These are phyloP conservation scores for Tipula lateralis DNA, from an alignment of 2,888 invertebrate species.

Conservation along the genomic window DNA sequence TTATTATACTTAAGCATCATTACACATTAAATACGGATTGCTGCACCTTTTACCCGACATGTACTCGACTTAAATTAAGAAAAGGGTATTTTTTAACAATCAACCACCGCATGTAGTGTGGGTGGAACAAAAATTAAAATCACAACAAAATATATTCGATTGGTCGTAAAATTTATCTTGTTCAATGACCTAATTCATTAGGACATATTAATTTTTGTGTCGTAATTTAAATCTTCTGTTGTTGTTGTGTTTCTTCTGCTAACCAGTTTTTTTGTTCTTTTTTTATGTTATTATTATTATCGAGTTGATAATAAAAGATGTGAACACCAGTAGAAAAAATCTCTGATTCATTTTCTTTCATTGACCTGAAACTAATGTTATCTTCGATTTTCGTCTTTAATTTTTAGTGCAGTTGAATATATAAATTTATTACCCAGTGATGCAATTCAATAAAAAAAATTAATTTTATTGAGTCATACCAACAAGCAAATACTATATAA, in stretches of 20 bases:
- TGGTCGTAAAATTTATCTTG: background rate
- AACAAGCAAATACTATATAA: background rate
- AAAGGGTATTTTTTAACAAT: too few relatives aligned
- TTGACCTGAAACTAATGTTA: background rate
- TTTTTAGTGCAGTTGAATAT: background rate
- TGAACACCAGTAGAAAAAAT: background rate
- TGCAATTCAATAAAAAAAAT: background rate
- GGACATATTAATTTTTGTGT: background rate
- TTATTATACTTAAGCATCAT: too few relatives aligned
- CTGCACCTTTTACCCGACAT: too few relatives aligned
- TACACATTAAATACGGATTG: too few relatives aligned
- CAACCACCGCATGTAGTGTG: too few relatives aligned
- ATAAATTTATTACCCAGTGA: background rate
- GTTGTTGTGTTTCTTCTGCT: background rate
- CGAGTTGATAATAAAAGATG: background rate
- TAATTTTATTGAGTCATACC: background rate
- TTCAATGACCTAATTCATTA: background rate
- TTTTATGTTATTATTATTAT: background rate
- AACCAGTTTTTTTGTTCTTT: background rate
- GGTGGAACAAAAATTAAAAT: background rate
- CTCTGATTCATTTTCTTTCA: background rate
- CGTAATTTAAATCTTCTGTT: background rate
- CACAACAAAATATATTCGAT: background rate
- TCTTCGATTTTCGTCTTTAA: background rate
- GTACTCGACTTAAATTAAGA: too few relatives aligned